phyloP scores from a whole-genome alignment of 2,113 vertebrate genomes.

The Datnioides undecimradiatus region DNA sequence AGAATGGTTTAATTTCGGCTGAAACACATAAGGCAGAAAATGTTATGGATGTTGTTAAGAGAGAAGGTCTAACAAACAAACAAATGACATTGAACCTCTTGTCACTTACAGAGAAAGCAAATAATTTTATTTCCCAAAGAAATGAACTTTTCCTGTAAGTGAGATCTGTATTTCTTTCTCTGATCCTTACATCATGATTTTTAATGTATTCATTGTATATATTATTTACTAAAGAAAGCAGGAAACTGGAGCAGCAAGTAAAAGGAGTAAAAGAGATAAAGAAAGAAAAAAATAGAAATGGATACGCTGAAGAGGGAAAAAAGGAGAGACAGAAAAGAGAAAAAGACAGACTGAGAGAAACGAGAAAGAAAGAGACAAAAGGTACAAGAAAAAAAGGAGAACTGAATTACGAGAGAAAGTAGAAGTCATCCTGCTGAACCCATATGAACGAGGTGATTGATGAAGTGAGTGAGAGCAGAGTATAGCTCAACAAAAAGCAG shows the following conservation, averaged over 20 bases:
- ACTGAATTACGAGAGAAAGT: not conserved
- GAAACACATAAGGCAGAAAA: too few species aligned
- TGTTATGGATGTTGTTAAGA: too few species aligned
- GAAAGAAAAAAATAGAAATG: not conserved
- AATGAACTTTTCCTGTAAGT: too few species aligned
- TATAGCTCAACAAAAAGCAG: conserved; percentile 26
- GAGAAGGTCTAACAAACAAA: too few species aligned
- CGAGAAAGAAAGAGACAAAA: not conserved
- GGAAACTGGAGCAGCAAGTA: not conserved
- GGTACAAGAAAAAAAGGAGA: not conserved
- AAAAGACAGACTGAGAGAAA: not conserved
- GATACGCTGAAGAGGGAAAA: not conserved
- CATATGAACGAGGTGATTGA: conserved; percentile 47
- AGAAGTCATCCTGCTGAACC: conserved; percentile 10
- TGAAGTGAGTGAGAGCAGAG: conserved; percentile 38
- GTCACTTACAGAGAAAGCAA: not conserved
- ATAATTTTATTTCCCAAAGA: not conserved
- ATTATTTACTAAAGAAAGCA: too few species aligned
- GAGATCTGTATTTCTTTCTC: too few species aligned
- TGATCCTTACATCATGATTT: too few species aligned
- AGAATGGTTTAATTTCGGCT: too few species aligned
- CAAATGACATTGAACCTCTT: not conserved
- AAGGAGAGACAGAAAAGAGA: not conserved
- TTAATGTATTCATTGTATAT: too few species aligned
- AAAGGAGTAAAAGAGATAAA: not conserved